Base-by-base conservation (phyloP, 2,888 invertebrate genomes). In the Chrysopilus asiliformis region DNA sequence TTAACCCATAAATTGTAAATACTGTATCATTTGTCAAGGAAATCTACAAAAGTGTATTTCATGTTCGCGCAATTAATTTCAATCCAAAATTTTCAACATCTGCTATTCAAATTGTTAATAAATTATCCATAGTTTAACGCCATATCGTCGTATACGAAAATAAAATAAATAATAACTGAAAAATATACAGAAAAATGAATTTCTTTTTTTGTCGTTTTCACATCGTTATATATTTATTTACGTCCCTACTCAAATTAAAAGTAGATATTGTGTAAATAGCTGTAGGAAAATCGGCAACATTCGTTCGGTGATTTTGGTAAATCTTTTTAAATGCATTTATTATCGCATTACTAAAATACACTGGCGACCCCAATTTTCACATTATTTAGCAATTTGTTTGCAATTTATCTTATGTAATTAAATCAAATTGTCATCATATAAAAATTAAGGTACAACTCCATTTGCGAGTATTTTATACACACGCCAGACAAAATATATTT, bases 391-490 rank as follows among this genome's bases (percentile, higher is more conserved):
- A 22, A 22, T 22, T 22, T 22, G 10, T 22, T 10, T 10, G 22
- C 22, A 22, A 22, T 22, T 22, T 22, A 22, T 22, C 22, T 22
- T 10, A 10, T n/a, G 7, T 29, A 29, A 29, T 29, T 29, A 15
- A 29, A 29, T 29, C 13, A 29, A 13, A 29, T 29, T 14, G 29
- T 29, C 29, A 29, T 29, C 29, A 29, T 29, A 29, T 29, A 15
- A 14, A 29, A 14, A 29, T 29, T 29, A 29, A 26, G 3, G 8
- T 26, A n/a, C n/a, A n/a, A n/a, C n/a, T n/a, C n/a, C n/a, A n/a
- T n/a, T n/a, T n/a, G n/a, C n/a, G n/a, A n/a, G n/a, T n/a, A n/a
- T n/a, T n/a, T n/a, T n/a, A n/a, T n/a, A n/a, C n/a, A n/a, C n/a
- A n/a, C n/a, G n/a, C n/a, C n/a, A n/a, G n/a, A n/a, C n/a, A n/a